These are phyloP conservation scores for Tetheella fluctuosa DNA, from an alignment of 2,888 invertebrate species.

Conservation along the genomic window DNA sequence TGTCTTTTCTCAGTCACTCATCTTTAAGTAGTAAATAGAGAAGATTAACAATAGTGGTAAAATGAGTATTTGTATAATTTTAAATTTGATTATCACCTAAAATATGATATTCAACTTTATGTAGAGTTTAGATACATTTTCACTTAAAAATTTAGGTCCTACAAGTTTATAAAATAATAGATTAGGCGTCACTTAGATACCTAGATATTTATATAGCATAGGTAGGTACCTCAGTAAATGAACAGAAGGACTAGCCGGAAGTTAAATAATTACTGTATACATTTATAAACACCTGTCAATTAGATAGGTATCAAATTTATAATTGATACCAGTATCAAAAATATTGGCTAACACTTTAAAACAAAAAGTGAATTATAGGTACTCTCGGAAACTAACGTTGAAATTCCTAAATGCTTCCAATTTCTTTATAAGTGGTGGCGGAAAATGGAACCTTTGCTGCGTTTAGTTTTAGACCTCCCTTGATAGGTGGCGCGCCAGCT, in stretches of 20 bases:
- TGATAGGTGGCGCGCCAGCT: slow-evolving; percentile 10
- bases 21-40: neutral
- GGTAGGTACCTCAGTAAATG: neutral
- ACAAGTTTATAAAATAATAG: no score
- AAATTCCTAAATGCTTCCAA: neutral
- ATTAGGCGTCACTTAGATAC: no score
- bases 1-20: neutral
- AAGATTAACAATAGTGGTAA: neutral
- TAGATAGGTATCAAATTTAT: neutral
- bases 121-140: no score
- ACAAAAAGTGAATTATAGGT: neutral
- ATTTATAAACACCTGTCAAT: neutral
- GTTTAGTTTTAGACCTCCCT: neutral
- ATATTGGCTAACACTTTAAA: neutral
- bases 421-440: neutral
- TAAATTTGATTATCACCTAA: no score
- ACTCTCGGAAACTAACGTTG: neutral
- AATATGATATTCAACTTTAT: no score
- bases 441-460: neutral
- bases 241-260: no score
- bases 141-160: no score
- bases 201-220: neutral
- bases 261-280: neutral
- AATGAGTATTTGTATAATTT: neutral
- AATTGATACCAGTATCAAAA: neutral